A percentile compares a stretch with the other conserved stretches of the same genome.
phyloP scores from a whole-genome alignment of 2,888 invertebrate species.

The Ochropleura plecta region DNA sequence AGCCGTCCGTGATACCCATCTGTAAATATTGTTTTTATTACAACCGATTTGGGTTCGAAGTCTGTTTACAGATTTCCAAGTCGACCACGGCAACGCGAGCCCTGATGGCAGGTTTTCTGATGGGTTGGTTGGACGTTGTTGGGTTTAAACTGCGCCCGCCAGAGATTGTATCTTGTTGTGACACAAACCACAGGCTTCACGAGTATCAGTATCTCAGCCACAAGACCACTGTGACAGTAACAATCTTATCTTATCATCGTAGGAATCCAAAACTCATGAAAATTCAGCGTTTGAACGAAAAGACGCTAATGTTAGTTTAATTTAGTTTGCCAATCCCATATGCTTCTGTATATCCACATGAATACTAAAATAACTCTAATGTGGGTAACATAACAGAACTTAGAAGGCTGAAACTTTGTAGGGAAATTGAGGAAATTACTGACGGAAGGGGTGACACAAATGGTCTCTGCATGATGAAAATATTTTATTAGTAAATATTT shows the following conservation, averaged over 20 bases:
- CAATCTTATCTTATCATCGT: neutral
- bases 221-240: neutral
- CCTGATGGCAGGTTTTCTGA: no score
- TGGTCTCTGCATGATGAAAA: neutral
- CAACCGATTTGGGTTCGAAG: no score
- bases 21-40: no score
- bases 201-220: neutral
- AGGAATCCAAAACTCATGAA: neutral
- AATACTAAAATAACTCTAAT: slow-evolving; percentile 36
- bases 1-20: no score
- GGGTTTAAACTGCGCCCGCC: no score
- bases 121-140: no score
- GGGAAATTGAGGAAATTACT: slow-evolving; percentile 54
- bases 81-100: no score
- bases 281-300: neutral
- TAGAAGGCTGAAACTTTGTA: slow-evolving; percentile 30
- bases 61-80: no score
- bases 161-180: no score
- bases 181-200: neutral
- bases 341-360: slow-evolving; percentile 4
- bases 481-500: neutral
- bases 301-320: slow-evolving; percentile 31
- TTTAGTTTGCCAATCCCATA: slow-evolving; percentile 26
- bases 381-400: slow-evolving; percentile 3
- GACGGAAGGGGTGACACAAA: slow-evolving; percentile 14